A percentile compares a stretch with the other conserved stretches of the same genome.
Conservation (phyloP, 1,140 invertebrate species). For the Caenorhabditis briggsae region DNA sequence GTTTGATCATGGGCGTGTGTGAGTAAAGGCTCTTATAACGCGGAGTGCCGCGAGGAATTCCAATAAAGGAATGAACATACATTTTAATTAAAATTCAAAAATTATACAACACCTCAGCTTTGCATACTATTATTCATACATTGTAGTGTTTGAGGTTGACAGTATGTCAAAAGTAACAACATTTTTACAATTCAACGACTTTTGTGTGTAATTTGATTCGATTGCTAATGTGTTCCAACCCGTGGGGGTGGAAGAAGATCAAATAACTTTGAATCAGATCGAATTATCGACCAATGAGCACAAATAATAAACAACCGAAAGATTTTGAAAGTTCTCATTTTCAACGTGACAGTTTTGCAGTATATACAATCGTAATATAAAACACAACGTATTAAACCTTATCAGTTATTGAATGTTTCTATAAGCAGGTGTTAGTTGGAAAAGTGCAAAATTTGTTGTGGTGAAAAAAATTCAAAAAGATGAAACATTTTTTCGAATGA, state of each 20-base stretch:
- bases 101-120: background rate
- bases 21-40: slow-evolving; percentile 16
- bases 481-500: background rate
- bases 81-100: slow-evolving; percentile 53
- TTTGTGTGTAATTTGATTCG: background rate
- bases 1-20: slow-evolving; percentile 14
- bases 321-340: background rate
- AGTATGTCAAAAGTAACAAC: too few species aligned
- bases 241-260: background rate
- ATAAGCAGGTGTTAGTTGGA: background rate
- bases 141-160: slow-evolving; percentile 6
- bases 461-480: background rate
- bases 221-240: background rate
- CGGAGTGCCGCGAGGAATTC: background rate
- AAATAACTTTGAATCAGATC: slow-evolving; percentile 12
- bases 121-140: slow-evolving; percentile 47
- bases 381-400: background rate
- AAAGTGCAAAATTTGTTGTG: background rate
- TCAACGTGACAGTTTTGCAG: background rate
- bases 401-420: background rate
- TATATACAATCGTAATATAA: slow-evolving; percentile 7
- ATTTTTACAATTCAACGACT: too few species aligned
- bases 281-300: slow-evolving; percentile 34
- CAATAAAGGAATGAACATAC: background rate
- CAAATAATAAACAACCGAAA: slow-evolving; percentile 21